Conservation (phyloP, 2,888 invertebrate species). For the Epistrophe grossulariae region DNA sequence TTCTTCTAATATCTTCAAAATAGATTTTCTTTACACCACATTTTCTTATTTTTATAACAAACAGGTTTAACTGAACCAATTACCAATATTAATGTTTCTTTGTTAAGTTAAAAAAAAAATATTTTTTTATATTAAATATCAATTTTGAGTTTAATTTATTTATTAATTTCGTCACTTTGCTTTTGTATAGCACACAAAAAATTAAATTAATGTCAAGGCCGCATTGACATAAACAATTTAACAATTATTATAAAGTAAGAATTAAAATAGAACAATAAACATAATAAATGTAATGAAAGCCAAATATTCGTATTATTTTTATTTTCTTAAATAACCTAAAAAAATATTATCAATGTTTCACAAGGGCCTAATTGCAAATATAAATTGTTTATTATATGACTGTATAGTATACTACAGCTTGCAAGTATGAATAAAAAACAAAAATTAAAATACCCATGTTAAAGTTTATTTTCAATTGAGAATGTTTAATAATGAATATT, state of each 20-base stretch:
- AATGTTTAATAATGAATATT: not conserved
- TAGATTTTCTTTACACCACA: slow-evolving; percentile 53
- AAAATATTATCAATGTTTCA: not conserved
- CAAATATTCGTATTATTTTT: not conserved
- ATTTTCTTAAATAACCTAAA: not conserved
- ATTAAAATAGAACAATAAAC: not conserved
- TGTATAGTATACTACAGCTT: not conserved
- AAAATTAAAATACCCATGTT: not conserved
- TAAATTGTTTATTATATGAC: not conserved
- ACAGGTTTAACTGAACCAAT: slow-evolving; percentile 64
- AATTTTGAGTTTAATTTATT: slow-evolving; percentile 37
- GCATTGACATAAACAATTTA: slow-evolving; percentile 21
- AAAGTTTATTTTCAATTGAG: not conserved
- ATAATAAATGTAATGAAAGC: not conserved
- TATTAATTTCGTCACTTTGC: not conserved
- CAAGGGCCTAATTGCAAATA: not conserved
- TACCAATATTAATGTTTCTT: slow-evolving; percentile 21
- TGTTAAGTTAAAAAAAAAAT: slow-evolving; percentile 44
- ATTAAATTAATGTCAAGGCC: slow-evolving; percentile 21
- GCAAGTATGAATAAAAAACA: not conserved
- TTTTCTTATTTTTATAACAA: slow-evolving; percentile 63
- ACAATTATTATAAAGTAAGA: slow-evolving; percentile 6
- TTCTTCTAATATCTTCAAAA: slow-evolving; percentile 63
- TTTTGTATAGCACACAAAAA: not conserved
- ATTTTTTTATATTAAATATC: slow-evolving; percentile 12